Conservation (phyloP, 1,140 invertebrate species). For the Subanguina moxae region DNA sequence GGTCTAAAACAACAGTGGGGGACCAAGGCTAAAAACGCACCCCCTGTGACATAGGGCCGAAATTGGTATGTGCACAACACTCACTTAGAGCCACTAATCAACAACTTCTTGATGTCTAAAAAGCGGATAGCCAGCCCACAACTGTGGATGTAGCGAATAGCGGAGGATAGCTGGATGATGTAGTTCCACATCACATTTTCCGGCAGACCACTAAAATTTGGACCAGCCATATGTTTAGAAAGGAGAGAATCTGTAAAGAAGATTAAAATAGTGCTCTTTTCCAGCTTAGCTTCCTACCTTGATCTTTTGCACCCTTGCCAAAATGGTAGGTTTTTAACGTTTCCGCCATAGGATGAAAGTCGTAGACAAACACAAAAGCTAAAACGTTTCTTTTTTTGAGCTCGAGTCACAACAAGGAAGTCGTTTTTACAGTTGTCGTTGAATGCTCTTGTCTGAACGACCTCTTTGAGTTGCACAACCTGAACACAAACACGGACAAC, state of each 20-base stretch:
- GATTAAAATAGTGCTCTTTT: background rate
- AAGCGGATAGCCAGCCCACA: constrained; percentile 17
- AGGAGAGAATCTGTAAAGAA: background rate
- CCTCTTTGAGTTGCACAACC: background rate
- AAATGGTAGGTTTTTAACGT: constrained; percentile 19
- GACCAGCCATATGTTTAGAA: constrained; percentile 13
- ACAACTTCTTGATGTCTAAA: constrained; percentile 13
- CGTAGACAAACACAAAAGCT: constrained; percentile 26
- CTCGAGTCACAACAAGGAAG: background rate
- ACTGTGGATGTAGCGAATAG: constrained; percentile 24
- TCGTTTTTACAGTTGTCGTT: constrained; percentile 10
- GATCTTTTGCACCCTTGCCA: constrained; percentile 3
- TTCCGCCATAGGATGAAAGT: constrained; percentile 32
- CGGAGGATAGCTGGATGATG: constrained; percentile 29
- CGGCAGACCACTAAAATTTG: constrained; percentile 16
- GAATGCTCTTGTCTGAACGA: constrained; percentile 11
- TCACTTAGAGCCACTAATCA: constrained; percentile 5
- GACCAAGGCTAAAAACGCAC: too few species aligned
- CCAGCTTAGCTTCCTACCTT: background rate
- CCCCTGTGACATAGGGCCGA: too few species aligned
- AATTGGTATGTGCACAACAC: constrained; percentile 6
- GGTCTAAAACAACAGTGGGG: too few species aligned
- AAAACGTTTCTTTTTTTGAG: constrained; percentile 7
- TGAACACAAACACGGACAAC: background rate
- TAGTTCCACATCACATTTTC: constrained; percentile 27